These are phyloP conservation scores for Heloderma charlesbogerti DNA, from an alignment of 2,113 vertebrate species.

Conservation along the genomic window DNA sequence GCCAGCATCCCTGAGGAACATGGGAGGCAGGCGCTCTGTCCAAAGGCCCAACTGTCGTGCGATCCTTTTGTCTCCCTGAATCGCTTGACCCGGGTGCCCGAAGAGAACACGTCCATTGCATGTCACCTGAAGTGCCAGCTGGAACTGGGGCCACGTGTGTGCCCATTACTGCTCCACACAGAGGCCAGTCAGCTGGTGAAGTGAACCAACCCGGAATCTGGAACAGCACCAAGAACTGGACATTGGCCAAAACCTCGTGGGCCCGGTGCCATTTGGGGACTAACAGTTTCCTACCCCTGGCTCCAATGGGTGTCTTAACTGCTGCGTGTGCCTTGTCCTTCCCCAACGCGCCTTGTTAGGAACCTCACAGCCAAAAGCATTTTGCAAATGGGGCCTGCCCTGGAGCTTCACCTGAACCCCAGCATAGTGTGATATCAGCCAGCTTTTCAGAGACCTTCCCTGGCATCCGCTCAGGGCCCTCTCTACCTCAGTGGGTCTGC, in stretches of 20 bases:
- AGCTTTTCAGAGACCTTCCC: background rate
- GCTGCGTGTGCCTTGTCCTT: background rate
- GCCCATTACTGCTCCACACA: background rate
- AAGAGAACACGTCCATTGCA: background rate
- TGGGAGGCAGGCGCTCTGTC: background rate
- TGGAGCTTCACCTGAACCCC: background rate
- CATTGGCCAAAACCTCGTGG: background rate
- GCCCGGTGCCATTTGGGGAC: no score
- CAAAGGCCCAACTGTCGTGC: background rate
- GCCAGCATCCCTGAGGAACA: background rate
- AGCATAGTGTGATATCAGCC: background rate
- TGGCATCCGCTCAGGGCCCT: no score
- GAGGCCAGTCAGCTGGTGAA: background rate
- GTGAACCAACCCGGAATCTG: background rate
- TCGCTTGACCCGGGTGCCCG: background rate
- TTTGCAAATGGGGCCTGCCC: background rate
- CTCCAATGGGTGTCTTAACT: background rate
- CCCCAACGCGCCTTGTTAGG: background rate
- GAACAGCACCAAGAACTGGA: background rate
- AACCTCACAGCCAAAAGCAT: background rate
- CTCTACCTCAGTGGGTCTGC: conserved; percentile 8
- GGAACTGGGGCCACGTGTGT: no score
- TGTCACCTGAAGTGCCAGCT: background rate
- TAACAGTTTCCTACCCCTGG: background rate
- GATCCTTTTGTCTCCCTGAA: no score